Percentiles rank a stretch among this genome's conserved stretches.
Evolutionary conservation across 2,113 vertebrate genomes (phyloP).

Genomic region (Eonycteris spelaea): DNA sequence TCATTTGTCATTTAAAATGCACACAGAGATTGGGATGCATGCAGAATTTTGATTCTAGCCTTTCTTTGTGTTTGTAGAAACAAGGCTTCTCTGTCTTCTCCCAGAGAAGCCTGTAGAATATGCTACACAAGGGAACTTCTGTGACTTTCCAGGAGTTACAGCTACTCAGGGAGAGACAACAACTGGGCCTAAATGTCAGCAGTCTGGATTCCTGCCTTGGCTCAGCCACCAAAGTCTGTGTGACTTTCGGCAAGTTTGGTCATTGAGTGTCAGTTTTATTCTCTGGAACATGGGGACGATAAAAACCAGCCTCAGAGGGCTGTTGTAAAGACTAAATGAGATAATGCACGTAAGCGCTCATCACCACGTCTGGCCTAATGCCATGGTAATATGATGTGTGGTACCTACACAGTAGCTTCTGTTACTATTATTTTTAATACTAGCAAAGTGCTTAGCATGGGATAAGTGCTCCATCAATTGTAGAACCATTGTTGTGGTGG

Average conservation of each 20-base stretch:
- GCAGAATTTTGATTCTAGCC: constrained; percentile 38
- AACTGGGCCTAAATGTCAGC: background rate
- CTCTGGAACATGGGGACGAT: background rate
- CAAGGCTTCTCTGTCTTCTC: background rate
- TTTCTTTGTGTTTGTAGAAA: constrained; percentile 29
- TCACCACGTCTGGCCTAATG: background rate
- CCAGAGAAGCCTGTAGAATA: background rate
- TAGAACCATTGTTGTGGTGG: background rate
- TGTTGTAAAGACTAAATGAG: background rate
- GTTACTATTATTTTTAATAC: background rate
- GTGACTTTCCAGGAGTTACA: background rate
- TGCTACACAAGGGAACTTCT: background rate
- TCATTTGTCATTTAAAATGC: constrained; percentile 55
- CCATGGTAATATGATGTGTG: background rate
- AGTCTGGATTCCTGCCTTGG: background rate
- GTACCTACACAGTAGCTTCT: background rate
- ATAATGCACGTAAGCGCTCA: background rate
- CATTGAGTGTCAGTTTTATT: background rate
- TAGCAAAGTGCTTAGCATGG: background rate
- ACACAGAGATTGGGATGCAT: constrained; percentile 28
- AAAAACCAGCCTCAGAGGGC: background rate
- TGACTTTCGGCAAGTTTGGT: background rate
- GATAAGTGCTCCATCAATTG: background rate
- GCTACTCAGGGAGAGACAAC: background rate
- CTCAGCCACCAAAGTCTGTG: background rate